A percentile compares a stretch with the other conserved stretches of the same genome.
These are phyloP conservation scores for Scalopus aquaticus DNA, from an alignment of 2,113 vertebrate species.

Conservation along the genomic window DNA sequence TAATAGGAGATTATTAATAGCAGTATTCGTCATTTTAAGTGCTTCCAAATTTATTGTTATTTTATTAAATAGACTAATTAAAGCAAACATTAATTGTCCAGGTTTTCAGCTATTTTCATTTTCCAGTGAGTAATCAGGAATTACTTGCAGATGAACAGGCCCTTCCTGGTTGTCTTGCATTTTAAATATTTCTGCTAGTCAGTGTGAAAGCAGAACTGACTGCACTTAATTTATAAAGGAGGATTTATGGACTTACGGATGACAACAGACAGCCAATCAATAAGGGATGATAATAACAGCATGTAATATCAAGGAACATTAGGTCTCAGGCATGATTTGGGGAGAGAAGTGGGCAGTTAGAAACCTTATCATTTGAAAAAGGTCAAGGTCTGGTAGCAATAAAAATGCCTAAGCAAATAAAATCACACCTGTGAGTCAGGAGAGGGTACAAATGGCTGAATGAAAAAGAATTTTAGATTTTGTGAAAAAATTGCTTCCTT, in stretches of 20 bases:
- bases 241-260: constrained; percentile 82
- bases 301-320: constrained; percentile 82
- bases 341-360: constrained; percentile 74
- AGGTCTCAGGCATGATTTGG: constrained; percentile 77
- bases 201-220: constrained; percentile 64
- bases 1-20: constrained; percentile 47
- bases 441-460: background rate
- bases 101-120: background rate
- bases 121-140: background rate
- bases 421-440: constrained; percentile 66
- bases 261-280: constrained; percentile 82
- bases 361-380: constrained; percentile 70
- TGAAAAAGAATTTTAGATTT: constrained; percentile 52
- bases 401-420: constrained; percentile 77
- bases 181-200: constrained; percentile 66
- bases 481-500: constrained; percentile 53
- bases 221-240: constrained; percentile 76
- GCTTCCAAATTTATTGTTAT: constrained; percentile 32
- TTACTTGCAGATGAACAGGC: constrained; percentile 31
- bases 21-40: background rate
- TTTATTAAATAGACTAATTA: constrained; percentile 54
- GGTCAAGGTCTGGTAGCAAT: constrained; percentile 74
- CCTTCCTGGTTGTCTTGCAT: constrained; percentile 39
- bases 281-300: constrained; percentile 82
- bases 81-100: constrained; percentile 34